Evolutionary conservation across 2,888 invertebrate species (phyloP), one percentile per base, ranked within the genome.

Genomic region (Drosophila fulvimacula): DNA sequence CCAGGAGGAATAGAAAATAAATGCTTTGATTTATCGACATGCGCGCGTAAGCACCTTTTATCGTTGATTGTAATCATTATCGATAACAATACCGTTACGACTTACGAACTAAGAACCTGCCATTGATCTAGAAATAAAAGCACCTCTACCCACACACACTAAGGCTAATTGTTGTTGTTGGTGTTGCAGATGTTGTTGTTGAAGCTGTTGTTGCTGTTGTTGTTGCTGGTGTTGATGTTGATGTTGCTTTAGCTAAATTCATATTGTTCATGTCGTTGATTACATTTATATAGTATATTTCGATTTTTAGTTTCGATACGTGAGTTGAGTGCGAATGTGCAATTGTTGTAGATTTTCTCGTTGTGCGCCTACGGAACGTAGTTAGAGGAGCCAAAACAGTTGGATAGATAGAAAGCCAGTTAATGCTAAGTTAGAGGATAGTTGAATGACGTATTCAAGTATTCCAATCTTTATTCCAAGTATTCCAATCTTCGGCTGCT

Each of bases 261-360:
- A 36, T 62, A 42, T 49, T 52, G 62, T 55, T 42, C 34, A 34
- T 66, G 53, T 13, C 10, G 30, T 30, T 30, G 10, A 55, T 52
- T 49, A 49, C 7, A 41, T 52, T 55, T 51, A 32, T 49, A 52
- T 24, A 41, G n/a, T 19, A 13, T 9, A 36, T 55, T 19, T 41
- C 58, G 19, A 24, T n/a, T 36, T 36, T 70, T 55, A 63, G 53
- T 57, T 42, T 63, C 15, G n/a, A 66, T 68, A 55, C 65, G 78
- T 73, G 60, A 62, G 39, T 69, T 65, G 55, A 65, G 83, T 83
- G 81, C 81, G 62, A 69, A 32, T 72, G 70, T 81, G 64, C 69
- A 73, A 59, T 62, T 68, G 67, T 62, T 69, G 78, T 60, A 65
- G 51, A 42, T 66, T 69, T 69, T 71, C 55, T 42, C 71, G 70